Percentiles rank a stretch among this genome's conserved stretches.
phyloP scores from a whole-genome alignment of 2,113 vertebrate genomes.

The Pogona vitticeps region DNA sequence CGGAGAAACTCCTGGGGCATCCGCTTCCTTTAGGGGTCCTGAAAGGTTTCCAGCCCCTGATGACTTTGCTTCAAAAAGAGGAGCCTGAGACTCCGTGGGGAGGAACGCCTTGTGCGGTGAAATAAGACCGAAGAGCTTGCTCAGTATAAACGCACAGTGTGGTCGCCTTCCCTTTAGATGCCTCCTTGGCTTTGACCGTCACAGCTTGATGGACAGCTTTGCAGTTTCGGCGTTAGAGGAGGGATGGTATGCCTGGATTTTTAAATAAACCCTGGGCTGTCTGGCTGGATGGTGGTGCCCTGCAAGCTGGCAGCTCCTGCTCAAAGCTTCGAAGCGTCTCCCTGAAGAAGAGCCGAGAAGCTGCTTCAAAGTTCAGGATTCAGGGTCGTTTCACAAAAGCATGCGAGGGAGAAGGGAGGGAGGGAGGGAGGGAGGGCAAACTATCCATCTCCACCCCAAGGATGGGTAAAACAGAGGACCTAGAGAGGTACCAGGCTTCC shows the following conservation, averaged over 20 bases:
- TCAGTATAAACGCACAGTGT: background rate
- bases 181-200: background rate
- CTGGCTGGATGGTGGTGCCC: background rate
- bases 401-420: background rate
- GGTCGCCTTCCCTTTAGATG: background rate
- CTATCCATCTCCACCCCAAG: too few relatives aligned
- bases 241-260: background rate
- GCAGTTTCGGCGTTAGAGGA: background rate
- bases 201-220: slow-evolving; percentile 5
- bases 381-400: background rate
- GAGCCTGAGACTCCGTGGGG: background rate
- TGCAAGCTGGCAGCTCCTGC: slow-evolving; percentile 3
- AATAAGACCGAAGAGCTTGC: background rate
- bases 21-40: background rate
- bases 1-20: background rate
- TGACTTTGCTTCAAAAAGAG: background rate
- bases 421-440: too few relatives aligned
- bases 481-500: too few relatives aligned
- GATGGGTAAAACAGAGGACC: too few relatives aligned
- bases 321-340: fast-evolving
- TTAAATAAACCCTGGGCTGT: background rate
- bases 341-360: background rate
- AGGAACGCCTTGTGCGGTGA: background rate
- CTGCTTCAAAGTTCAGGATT: background rate
- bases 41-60: background rate